Evolutionary conservation across 2,113 vertebrate species (phyloP).

Genomic region (Eublepharis macularius): DNA sequence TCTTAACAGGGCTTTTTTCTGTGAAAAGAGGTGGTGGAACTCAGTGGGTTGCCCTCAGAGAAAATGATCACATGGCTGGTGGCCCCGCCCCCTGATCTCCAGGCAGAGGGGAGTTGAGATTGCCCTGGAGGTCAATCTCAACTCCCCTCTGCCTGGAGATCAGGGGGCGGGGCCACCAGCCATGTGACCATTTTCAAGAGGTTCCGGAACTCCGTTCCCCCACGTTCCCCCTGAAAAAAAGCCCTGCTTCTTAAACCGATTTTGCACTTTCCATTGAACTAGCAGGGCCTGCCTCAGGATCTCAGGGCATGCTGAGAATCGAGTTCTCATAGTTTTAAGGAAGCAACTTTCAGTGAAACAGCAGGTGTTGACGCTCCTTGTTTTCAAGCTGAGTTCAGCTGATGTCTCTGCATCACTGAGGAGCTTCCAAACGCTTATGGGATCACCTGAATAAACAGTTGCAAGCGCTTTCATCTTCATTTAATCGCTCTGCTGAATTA

Average conservation of each 20-base stretch:
- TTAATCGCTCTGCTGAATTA: constrained; percentile 1
- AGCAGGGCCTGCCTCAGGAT: neutral
- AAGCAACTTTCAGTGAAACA: constrained; percentile 9
- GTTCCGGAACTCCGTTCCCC: too few relatives aligned
- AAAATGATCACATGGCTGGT: too few relatives aligned
- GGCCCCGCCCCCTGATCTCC: too few relatives aligned
- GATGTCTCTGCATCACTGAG: neutral
- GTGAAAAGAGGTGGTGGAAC: too few relatives aligned
- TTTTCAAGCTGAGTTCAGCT: neutral
- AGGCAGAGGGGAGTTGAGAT: too few relatives aligned
- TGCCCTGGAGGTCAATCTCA: too few relatives aligned
- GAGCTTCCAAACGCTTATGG: constrained; percentile 29
- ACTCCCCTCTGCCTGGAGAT: too few relatives aligned
- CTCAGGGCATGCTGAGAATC: neutral
- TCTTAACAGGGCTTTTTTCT: too few relatives aligned
- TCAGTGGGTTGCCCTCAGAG: too few relatives aligned
- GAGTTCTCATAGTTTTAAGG: neutral
- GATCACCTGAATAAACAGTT: constrained; percentile 47
- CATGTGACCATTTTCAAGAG: too few relatives aligned
- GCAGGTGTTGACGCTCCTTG: constrained; percentile 1
- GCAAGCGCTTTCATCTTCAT: constrained; percentile 38
- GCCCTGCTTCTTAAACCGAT: neutral
- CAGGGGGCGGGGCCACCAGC: too few relatives aligned
- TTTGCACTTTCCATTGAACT: neutral
- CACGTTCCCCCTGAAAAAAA: too few relatives aligned